Base-by-base conservation (phyloP, 1,140 invertebrate genomes). In the Sogatella furcifera region DNA sequence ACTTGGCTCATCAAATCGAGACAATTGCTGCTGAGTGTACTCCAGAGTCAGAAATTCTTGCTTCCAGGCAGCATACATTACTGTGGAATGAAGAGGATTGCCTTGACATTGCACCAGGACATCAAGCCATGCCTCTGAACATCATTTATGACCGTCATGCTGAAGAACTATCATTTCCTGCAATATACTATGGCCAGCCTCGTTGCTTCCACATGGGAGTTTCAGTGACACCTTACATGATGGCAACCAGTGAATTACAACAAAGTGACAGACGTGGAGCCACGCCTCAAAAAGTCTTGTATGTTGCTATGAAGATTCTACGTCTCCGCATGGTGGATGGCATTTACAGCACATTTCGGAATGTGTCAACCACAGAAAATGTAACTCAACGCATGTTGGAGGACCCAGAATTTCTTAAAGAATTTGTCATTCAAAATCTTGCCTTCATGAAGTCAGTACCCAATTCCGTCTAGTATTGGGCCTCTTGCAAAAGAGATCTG, bases 101-200 rank as follows among this genome's bases (percentile, higher is more conserved):
- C 65, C 62, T 72, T 19, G 43, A 59, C n/a, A 66, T 69, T 10
- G 70, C 71, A 52, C 67, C 69, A 5, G 67, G 68, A n/a, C 43
- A 70, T 60, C 41, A 65, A 10, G 62, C 55, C 49, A 14, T 57
- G 13, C 67, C 65, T 22, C 2, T 44, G 21, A 67, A 61, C 63
- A 34, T 68, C 44, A 38, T 69, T 2, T 69, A 61, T 52, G 69
- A 71, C 55, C 62, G 66, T 57, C 57, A 69, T 65, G 67, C 67
- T 19, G 71, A 73, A 65, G 71, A 73, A 63, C 55, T 73, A 21
- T 71, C 72, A 9, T 73, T 74, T 68, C 71, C 70, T 17, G 4
- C 41, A 42, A 73, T 74, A 57, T 73, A 72, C 53, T 54, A 65
- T 1, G 70, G 72, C 49, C 62, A 71, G 55, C 68, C 67, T 61